Conservation (phyloP, 1,140 invertebrate genomes). For the Megathymus violae region DNA sequence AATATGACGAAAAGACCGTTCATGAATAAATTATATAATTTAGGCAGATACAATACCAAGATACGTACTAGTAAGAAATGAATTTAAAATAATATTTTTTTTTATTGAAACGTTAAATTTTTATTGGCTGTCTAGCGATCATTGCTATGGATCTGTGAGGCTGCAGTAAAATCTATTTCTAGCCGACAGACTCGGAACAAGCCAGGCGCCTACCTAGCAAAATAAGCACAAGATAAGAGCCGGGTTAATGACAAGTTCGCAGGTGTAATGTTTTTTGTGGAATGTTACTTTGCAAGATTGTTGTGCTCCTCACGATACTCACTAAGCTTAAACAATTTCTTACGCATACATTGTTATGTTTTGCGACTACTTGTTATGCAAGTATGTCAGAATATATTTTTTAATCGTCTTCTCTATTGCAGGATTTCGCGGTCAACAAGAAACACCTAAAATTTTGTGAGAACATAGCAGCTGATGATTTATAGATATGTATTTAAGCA, state of each 20-base stretch:
- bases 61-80: neutral
- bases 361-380: neutral
- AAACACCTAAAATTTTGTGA: too few species aligned
- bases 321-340: neutral
- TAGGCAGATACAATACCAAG: too few species aligned
- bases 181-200: slow-evolving; percentile 12
- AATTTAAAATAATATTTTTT: neutral
- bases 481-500: too few species aligned
- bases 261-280: slow-evolving; percentile 17
- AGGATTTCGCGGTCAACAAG: neutral
- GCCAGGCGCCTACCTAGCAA: neutral
- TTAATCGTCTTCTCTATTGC: neutral
- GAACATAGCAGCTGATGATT: too few species aligned
- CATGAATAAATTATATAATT: too few species aligned
- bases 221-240: slow-evolving; percentile 8
- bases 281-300: slow-evolving; percentile 25
- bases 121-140: slow-evolving; percentile 6
- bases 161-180: slow-evolving; percentile 12
- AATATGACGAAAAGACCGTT: too few species aligned
- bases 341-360: neutral
- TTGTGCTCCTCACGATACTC: neutral
- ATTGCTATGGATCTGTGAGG: neutral
- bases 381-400: neutral
- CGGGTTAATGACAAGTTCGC: slow-evolving; percentile 11
- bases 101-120: neutral